Base-by-base conservation (phyloP, 2,888 invertebrate genomes). In the Cyrtodaria siliqua region DNA sequence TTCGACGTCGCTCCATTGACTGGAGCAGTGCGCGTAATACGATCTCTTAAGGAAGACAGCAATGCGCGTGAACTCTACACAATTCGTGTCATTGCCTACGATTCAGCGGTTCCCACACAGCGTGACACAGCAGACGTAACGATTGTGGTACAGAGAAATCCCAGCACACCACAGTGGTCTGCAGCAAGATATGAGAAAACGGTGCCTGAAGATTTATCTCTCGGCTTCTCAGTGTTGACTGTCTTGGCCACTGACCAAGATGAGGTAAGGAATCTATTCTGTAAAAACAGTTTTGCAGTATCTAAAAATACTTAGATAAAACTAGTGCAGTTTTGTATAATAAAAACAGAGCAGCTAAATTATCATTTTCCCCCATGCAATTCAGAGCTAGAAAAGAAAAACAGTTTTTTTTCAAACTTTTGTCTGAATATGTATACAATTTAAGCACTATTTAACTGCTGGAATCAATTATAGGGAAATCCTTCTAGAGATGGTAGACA, bases 1-100 rank as follows among this genome's bases (percentile, higher is more conserved):
- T 91, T 91, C 69, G 59, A 38, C 26, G 84, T 91, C 14, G 79
- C 87, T 50, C 57, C 27, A 18, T 40, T 66, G 0, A 85, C 82
- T 56, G 87, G 89, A 9, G 50, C 42, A 20, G 52, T 83, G 1
- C 61, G 49, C 18, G 63, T 73, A 2, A 68, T 50, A 26, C 72
- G 83, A 26, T 79, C 77, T n/a, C 67, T 87, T 44, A 79, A 75
- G 62, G 81, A 86, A 57, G 87, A 87, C 61, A 73, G 81, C 16
- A 53, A 86, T 38, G 83, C 76, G 4, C 66, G 83, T n/a, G 78
- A 71, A 16, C 47, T 53, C 0, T 87, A 87, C 70, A 83, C 75
- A 44, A 57, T 83, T 2, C 66, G 79, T 57, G 66, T 85, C 23
- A 83, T 80, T 50, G 79, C 75, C 6, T 85, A 77, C 29, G 80